Evolutionary conservation across 1,140 invertebrate species (phyloP).

Genomic region (Plodia interpunctella): DNA sequence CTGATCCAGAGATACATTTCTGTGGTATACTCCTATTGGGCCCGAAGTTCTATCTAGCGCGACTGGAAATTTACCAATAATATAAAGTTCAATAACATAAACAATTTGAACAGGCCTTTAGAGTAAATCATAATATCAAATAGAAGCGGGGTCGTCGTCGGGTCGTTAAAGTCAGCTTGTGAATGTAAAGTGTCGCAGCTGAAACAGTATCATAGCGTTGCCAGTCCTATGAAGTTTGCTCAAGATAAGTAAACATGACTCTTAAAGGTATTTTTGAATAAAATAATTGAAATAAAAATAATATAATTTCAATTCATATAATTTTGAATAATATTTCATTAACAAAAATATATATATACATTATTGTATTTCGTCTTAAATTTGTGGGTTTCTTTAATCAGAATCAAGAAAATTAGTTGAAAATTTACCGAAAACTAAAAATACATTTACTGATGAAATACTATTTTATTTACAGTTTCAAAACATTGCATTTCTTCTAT

Average conservation of each 20-base stretch:
- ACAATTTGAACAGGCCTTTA: background rate
- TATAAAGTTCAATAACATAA: too few species aligned
- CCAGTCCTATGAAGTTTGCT: background rate
- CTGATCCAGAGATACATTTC: too few species aligned
- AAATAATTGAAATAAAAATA: background rate
- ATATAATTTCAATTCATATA: background rate
- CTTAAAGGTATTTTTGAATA: background rate
- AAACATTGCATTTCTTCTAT: constrained; percentile 5
- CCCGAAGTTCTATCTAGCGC: too few species aligned
- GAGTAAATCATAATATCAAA: background rate
- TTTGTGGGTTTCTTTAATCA: too few species aligned
- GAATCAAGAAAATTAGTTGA: too few species aligned
- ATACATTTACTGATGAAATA: background rate
- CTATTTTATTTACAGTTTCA: background rate
- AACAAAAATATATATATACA: too few species aligned
- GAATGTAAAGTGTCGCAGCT: background rate
- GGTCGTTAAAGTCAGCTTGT: background rate
- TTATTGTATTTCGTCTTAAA: too few species aligned
- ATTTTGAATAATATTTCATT: too few species aligned
- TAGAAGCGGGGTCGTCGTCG: background rate
- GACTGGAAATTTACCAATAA: background rate
- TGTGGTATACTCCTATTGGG: too few species aligned
- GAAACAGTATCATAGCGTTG: background rate
- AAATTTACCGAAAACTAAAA: too few species aligned
- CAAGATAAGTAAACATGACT: background rate